A percentile compares a stretch with the other conserved stretches of the same genome.
phyloP scores from a whole-genome alignment of 2,888 invertebrate species.

The Drosophila barbarae region DNA sequence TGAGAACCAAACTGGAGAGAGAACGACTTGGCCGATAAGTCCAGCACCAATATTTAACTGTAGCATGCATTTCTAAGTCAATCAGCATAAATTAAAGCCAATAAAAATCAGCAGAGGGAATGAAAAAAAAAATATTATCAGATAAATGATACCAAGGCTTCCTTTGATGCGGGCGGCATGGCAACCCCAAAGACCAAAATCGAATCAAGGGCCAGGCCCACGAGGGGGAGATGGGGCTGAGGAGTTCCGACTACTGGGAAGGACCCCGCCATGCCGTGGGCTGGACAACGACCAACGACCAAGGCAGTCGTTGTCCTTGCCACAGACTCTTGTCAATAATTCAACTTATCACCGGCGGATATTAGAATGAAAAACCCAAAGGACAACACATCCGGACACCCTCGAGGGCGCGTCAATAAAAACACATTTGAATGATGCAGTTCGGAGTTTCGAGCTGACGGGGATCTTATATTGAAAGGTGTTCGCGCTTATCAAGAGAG shows the following conservation, averaged over 20 bases:
- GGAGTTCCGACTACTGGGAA: constrained; percentile 22
- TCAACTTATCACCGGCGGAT: constrained; percentile 79
- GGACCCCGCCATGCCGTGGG: constrained; percentile 40
- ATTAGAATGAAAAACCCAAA: constrained; percentile 74
- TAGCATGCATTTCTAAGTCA: constrained; percentile 22
- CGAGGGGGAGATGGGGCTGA: constrained; percentile 10
- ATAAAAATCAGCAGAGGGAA: constrained; percentile 42
- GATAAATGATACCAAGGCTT: constrained; percentile 65
- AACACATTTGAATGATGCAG: constrained; percentile 66
- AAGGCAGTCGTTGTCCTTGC: constrained; percentile 11
- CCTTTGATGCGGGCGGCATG: constrained; percentile 37
- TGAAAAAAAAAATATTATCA: constrained; percentile 53
- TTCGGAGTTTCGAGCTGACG: constrained; percentile 13
- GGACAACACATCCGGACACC: constrained; percentile 73
- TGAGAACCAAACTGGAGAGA: not conserved
- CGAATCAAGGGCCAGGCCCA: constrained; percentile 55
- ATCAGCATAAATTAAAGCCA: constrained; percentile 31
- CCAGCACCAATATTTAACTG: constrained; percentile 41
- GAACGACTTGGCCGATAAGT: constrained; percentile 6
- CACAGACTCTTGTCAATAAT: constrained; percentile 70
- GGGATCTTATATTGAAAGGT: constrained; percentile 60
- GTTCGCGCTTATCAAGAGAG: constrained; percentile 65
- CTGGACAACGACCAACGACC: constrained; percentile 41
- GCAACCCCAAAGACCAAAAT: constrained; percentile 51
- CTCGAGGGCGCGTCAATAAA: constrained; percentile 66